Evolutionary conservation across 2,113 vertebrate genomes (phyloP), one percentile per base, ranked within the genome.

Genomic region (Psilopogon haemacephalus): DNA sequence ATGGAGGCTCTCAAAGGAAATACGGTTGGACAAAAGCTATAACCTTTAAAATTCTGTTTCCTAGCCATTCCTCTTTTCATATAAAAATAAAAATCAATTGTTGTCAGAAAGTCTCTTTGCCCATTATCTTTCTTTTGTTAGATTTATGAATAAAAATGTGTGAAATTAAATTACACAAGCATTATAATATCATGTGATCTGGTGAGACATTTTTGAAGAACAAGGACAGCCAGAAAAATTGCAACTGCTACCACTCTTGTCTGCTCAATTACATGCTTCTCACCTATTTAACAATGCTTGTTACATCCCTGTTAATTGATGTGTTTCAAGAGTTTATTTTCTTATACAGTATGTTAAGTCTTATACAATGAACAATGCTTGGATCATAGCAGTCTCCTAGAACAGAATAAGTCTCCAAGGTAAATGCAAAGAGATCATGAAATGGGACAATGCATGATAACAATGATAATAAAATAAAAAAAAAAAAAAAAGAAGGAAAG

Each of bases 341-440:
- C 93, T 95, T 95, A 94, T 46, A 75, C 48, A 52, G 54, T 78
- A 79, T 35, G 65, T 35, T 58, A 87, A 93, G 90, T 81, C 68
- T 94, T 84, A 85, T 23, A 89, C 69, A 94, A 90, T 42, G 95
- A 96, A 91, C 33, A 89, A 78, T 84, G 68, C 68, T 83, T 90
- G 88, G 75, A 92, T 96, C 86, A 94, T 79, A 92, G 95, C 91
- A 84, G 90, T 28, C 70, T 85, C 77, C 62, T 75, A 63, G 59
- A 96, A 90, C 68, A 90, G 94, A 96, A 89, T 65, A 93, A 95
- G 68, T 44, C 84, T 95, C 87, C 87, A 86, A 88, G 77, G 85
- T 94, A 96, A 96, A 95, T 90, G 94, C 64, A 94, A 93, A 96
- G 63, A 95, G 82, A 95, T 96, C 93, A 88, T 75, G 81, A 82